Base-by-base conservation (phyloP, 2,113 vertebrate genomes). In the Phalacrocorax brasilianus region DNA sequence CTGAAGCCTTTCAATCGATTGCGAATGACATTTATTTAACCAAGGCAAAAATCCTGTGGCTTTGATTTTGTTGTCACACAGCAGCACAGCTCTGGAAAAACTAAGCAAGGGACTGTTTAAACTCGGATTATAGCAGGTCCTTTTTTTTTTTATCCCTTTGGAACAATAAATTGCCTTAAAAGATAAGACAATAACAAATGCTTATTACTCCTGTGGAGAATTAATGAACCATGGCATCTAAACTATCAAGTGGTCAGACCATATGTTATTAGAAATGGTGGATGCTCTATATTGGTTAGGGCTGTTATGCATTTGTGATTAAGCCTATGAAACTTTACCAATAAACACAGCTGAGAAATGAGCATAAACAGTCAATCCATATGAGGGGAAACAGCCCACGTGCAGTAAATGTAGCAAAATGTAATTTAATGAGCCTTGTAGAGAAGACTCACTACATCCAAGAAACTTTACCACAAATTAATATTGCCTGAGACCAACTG, bases 171-270 rank as follows among this genome's bases (percentile, higher is more conserved):
- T 96, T 96, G 97, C 84, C 72, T 97, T 96, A 94, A 94, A 97
- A 97, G 94, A 97, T 87, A 97, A 95, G 96, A 97, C 93, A 97
- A 97, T 97, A 90, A 91, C 93, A 95, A 96, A 97, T 93, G 95
- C 91, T 95, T 97, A 96, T 93, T 97, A 88, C 85, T 97, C 97
- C 95, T 95, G 85, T 93, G 93, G 96, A 97, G 97, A 98, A 97
- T 98, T 97, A 98, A 98, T 97, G 97, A 98, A 89, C 93, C 96
- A 94, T 97, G 97, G 95, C 97, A 98, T 97, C 89, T 95, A 96
- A 94, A 96, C 82, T 84, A 91, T 96, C 35, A 38, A 97, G 96
- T 95, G 83, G 92, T 91, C 82, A 95, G 94, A 91, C 95, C 92
- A 95, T 91, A 94, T 97, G 97, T 96, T 89, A 75, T 85, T 87